These are phyloP conservation scores for Ellobius talpinus DNA, from an alignment of 2,113 vertebrate genomes.

Conservation along the genomic window DNA sequence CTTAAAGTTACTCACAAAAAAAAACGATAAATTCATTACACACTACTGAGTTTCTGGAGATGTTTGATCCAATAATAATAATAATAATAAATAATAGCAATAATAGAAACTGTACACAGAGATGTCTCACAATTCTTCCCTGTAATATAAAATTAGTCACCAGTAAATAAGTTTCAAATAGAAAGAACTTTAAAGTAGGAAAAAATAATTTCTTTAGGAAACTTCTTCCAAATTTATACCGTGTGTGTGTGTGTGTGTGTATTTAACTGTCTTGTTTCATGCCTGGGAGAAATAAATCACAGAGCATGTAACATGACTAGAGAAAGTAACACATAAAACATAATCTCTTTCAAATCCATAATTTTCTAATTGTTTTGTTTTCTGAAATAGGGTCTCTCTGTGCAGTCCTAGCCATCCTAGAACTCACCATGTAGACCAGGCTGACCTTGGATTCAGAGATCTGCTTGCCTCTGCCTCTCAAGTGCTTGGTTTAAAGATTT, in stretches of 20 bases:
- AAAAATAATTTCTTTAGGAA: slow-evolving; percentile 6
- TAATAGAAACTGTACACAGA: neutral
- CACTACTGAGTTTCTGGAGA: slow-evolving; percentile 42
- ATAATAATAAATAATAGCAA: slow-evolving; percentile 8
- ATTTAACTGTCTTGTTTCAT: neutral
- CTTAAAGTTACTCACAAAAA: slow-evolving; percentile 41
- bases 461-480: neutral
- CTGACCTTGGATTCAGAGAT: neutral
- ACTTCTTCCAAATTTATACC: neutral
- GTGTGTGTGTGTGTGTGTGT: neutral
- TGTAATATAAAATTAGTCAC: slow-evolving; percentile 36
- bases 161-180: slow-evolving; percentile 17
- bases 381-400: neutral
- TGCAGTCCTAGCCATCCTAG: neutral
- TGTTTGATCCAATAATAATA: slow-evolving; percentile 44
- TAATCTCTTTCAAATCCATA: neutral
- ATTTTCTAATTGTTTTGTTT: neutral
- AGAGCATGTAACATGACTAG: neutral
- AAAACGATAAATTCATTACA: slow-evolving; percentile 43
- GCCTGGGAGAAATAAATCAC: neutral
- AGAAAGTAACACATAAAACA: neutral
- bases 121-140: neutral
- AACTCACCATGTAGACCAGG: neutral
- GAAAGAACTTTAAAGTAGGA: neutral
- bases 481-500: neutral